Evolutionary conservation across 2,797 vertebrate species (phyloP).

Genomic region (Amazona finschi): DNA sequence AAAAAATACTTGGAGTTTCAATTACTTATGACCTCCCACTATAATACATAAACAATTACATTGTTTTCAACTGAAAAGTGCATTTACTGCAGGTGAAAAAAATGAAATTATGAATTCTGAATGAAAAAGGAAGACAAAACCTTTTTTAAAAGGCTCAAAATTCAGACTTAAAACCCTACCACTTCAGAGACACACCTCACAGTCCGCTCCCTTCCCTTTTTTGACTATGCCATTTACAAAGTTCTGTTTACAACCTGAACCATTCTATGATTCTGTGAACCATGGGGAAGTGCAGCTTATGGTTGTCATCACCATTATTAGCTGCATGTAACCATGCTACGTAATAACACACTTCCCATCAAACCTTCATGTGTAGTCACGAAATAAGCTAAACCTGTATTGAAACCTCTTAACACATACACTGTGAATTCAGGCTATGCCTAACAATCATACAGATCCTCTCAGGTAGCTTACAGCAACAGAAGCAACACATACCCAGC

Average conservation of each 20-base stretch:
- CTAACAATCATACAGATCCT: not conserved
- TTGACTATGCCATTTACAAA: not conserved
- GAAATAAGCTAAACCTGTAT: not conserved
- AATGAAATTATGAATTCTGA: not conserved
- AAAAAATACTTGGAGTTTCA: not conserved
- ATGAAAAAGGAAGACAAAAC: not conserved
- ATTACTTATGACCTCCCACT: not conserved
- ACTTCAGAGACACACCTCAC: not conserved
- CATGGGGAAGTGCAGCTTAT: not conserved
- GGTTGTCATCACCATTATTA: not conserved
- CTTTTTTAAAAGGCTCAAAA: not conserved
- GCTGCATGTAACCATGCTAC: not conserved
- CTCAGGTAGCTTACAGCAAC: not conserved
- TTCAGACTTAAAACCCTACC: not conserved
- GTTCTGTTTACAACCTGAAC: not conserved
- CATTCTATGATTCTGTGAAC: not conserved
- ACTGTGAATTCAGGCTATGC: not conserved
- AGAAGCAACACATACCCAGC: not conserved
- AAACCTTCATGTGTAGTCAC: not conserved
- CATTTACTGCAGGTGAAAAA: not conserved
- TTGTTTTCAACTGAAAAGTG: not conserved
- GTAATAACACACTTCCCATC: not conserved
- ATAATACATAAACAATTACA: not conserved
- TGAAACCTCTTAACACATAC: not conserved
- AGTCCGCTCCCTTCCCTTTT: not conserved